Base-by-base conservation (phyloP, 1,140 invertebrate genomes). In the Leptopilina boulardi region DNA sequence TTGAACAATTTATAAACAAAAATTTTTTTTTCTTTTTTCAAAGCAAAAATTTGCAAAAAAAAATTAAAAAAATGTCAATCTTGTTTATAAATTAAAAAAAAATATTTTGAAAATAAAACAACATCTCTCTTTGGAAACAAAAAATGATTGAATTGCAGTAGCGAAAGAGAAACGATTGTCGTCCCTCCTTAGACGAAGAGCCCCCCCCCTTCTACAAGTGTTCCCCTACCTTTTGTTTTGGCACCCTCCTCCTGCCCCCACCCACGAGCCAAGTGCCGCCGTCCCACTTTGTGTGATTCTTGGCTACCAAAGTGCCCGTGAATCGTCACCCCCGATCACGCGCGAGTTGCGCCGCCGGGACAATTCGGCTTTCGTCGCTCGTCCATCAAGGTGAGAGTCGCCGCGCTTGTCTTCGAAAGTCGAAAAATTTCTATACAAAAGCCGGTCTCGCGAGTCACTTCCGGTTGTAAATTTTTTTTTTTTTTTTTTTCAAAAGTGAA, bases 321-420 rank as follows among this genome's bases (percentile, higher is more conserved):
- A 84, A 83, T 83, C 83, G 85, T 86, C 83, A 84, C 83, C 85
- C 84, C 83, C 82, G 83, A 84, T 86, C 83, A 82, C 82, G 85
- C 82, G 81, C 80, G 82, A 81, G 81, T 74, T 71, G 80, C 77
- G 79, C 80, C 77, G 79, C 80, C 82, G 80, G 76, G 80, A 85
- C 82, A 80, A 84, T 84, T 82, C 77, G 80, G 81, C 78, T 81
- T 51, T 81, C 79, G 79, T 83, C 79, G 80, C 76, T 83, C 81
- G 83, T 78, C 73, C 80, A 74, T 77, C 73, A 80, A 78, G 82
- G 80, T 80, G 80, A 74, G 76, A 77, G 42, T 44, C 59, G 59
- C 42, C 2, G 34, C 9, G 76, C 47, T 73, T 59, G 75, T 74
- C 74, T 47, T 76, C 44, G 54, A 51, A 72, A 59, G 76, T 77